phyloP scores from a whole-genome alignment of 2,888 invertebrate species.

The Zaprionus bogoriensis region DNA sequence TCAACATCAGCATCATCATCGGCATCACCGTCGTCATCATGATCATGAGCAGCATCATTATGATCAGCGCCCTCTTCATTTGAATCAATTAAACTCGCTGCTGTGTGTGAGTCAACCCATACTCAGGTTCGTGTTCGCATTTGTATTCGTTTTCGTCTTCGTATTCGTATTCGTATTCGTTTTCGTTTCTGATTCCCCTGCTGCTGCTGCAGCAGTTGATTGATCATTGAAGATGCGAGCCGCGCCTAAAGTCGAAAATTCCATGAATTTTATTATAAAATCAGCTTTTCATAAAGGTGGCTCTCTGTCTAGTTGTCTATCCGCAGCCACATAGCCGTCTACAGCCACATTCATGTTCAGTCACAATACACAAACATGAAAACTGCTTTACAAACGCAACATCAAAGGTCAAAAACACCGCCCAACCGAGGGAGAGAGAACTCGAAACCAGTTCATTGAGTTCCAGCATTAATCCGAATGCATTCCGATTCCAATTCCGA shows the following conservation, averaged over 20 bases:
- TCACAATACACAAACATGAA: slow-evolving; percentile 20
- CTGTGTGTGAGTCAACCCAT: slow-evolving; percentile 43
- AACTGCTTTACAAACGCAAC: slow-evolving; percentile 24
- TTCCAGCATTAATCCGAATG: slow-evolving; percentile 35
- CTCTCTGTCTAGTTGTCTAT: slow-evolving; percentile 27
- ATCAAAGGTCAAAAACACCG: slow-evolving; percentile 59
- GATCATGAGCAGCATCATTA: slow-evolving; percentile 10
- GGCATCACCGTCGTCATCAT: slow-evolving; percentile 22
- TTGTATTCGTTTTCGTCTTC: slow-evolving; percentile 19
- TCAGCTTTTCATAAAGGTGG: slow-evolving; percentile 58
- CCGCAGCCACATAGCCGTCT: slow-evolving; percentile 21
- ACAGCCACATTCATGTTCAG: too few species aligned
- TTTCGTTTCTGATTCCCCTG: slow-evolving; percentile 32
- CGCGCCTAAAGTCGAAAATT: slow-evolving; percentile 67
- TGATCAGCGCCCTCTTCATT: slow-evolving; percentile 56
- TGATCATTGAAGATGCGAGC: slow-evolving; percentile 63
- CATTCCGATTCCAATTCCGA: slow-evolving; percentile 35
- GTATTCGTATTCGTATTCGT: slow-evolving; percentile 24
- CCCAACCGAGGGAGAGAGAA: slow-evolving; percentile 8
- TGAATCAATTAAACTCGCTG: slow-evolving; percentile 69
- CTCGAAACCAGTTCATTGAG: slow-evolving; percentile 37
- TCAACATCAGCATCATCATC: slow-evolving; percentile 15
- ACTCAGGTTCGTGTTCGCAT: slow-evolving; percentile 29
- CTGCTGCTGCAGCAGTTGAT: slow-evolving; percentile 64
- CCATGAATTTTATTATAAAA: slow-evolving; percentile 71